Evolutionary conservation across 2,888 invertebrate genomes (phyloP).

Genomic region (Thelaira solivaga): DNA sequence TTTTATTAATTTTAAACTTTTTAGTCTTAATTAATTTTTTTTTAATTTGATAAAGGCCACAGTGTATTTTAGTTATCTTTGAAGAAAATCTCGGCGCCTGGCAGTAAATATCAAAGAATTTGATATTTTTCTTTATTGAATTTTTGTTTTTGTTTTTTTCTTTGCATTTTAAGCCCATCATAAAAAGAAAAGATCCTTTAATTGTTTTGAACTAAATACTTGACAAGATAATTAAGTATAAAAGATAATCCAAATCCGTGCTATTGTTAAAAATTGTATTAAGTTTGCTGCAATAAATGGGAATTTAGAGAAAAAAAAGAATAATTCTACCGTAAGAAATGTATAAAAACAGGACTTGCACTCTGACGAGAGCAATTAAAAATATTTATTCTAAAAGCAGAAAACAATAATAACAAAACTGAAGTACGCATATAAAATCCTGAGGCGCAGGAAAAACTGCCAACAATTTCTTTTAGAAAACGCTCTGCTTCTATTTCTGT

Average conservation of each 20-base stretch:
- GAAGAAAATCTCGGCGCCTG: constrained; percentile 22
- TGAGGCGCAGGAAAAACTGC: constrained; percentile 46
- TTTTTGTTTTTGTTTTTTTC: neutral
- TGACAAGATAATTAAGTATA: constrained; percentile 60
- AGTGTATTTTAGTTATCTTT: neutral
- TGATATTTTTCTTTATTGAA: constrained; percentile 20
- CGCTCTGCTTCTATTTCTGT: no score
- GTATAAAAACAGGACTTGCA: constrained; percentile 51
- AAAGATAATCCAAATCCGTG: constrained; percentile 61
- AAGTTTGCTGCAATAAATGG: constrained; percentile 23
- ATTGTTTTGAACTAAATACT: constrained; percentile 57
- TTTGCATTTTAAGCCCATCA: constrained; percentile 28
- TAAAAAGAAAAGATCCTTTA: constrained; percentile 32
- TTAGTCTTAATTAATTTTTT: no score
- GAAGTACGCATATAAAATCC: constrained; percentile 24
- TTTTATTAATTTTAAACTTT: no score
- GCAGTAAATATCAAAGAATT: neutral
- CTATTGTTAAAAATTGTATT: constrained; percentile 43
- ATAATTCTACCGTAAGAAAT: constrained; percentile 57
- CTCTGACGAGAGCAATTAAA: constrained; percentile 60
- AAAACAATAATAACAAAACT: neutral
- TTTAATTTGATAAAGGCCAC: no score
- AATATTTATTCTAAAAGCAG: constrained; percentile 48
- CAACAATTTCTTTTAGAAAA: constrained; percentile 37
- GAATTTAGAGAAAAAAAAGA: constrained; percentile 33